A percentile compares a stretch with the other conserved stretches of the same genome.
Evolutionary conservation across 2,113 vertebrate genomes (phyloP).

Genomic region (Lonchura striata): DNA sequence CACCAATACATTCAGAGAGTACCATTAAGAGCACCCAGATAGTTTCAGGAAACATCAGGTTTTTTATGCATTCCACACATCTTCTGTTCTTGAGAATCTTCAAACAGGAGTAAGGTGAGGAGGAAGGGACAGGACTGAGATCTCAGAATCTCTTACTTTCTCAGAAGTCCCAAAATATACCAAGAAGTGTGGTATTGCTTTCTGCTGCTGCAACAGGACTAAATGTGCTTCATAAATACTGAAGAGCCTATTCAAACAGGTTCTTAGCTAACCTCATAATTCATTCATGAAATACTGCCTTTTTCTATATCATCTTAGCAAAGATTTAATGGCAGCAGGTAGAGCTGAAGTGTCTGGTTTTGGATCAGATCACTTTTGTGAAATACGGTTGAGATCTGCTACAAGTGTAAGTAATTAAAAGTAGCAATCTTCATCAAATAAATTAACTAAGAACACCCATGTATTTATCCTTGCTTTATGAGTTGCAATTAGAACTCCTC

Average conservation of each 20-base stretch:
- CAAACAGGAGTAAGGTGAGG: neutral
- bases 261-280: neutral
- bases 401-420: neutral
- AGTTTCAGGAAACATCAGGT: neutral
- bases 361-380: neutral
- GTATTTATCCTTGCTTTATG: neutral
- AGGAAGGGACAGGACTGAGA: neutral
- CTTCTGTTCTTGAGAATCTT: neutral
- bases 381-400: neutral
- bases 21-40: neutral
- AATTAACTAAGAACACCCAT: neutral
- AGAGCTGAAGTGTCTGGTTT: neutral
- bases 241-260: neutral
- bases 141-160: neutral
- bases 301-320: neutral
- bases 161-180: neutral
- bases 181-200: neutral
- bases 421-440: neutral
- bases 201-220: neutral
- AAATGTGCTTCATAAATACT: neutral
- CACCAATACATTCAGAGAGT: neutral
- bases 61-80: neutral
- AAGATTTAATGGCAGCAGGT: neutral
- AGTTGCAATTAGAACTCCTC: neutral
- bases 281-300: neutral